These are phyloP conservation scores for Zonotrichia albicollis DNA, from an alignment of 2,797 vertebrate species.

Conservation along the genomic window DNA sequence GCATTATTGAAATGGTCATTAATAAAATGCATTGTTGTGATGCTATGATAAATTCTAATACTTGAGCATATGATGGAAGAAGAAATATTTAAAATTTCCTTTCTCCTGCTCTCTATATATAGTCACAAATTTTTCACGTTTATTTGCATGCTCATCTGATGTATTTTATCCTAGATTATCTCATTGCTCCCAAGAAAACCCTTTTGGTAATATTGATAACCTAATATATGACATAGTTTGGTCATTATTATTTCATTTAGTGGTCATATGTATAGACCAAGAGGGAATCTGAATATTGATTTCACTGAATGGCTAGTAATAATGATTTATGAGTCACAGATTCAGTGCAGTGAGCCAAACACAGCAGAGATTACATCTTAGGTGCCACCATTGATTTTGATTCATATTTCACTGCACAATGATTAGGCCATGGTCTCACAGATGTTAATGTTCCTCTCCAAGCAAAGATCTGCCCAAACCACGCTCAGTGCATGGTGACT, in stretches of 20 bases:
- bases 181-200: constrained; percentile 68
- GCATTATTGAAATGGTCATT: neutral
- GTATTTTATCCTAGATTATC: constrained; percentile 62
- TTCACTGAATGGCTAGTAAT: constrained; percentile 87
- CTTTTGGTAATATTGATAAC: constrained; percentile 76
- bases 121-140: constrained; percentile 42
- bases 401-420: constrained; percentile 66
- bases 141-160: constrained; percentile 45
- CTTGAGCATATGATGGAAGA: neutral
- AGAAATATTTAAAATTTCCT: neutral
- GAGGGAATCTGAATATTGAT: constrained; percentile 90
- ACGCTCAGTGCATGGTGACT: neutral
- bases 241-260: constrained; percentile 88
- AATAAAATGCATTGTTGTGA: neutral
- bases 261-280: constrained; percentile 84
- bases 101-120: neutral
- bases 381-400: constrained; percentile 71
- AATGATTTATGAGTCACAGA: constrained; percentile 85
- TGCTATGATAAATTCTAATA: neutral
- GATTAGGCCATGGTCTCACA: constrained; percentile 58
- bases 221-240: constrained; percentile 75
- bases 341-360: constrained; percentile 78
- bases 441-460: constrained; percentile 53
- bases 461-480: constrained; percentile 3
- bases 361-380: constrained; percentile 70